These are phyloP conservation scores for Dromiciops gliroides DNA, from an alignment of 2,113 vertebrate species.

Conservation along the genomic window DNA sequence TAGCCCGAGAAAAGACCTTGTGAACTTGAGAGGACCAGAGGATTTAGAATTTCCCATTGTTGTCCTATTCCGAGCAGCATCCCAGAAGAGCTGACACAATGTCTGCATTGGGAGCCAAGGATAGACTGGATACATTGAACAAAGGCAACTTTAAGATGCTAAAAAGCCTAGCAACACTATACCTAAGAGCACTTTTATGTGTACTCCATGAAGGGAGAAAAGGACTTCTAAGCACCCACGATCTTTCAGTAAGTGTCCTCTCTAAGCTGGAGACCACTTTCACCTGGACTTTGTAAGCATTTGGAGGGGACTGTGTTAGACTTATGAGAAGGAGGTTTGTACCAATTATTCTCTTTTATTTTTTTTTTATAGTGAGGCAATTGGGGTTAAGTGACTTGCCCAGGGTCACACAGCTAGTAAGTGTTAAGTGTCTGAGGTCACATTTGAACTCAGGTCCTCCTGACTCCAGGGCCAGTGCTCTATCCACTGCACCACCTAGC, in stretches of 20 bases:
- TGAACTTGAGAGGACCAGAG: not conserved
- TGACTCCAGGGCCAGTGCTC: no score
- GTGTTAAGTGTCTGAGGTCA: no score
- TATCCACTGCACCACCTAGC: no score
- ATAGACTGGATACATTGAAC: not conserved
- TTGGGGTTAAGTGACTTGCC: no score
- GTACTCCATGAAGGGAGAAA: not conserved
- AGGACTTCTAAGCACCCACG: not conserved
- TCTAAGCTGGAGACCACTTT: not conserved
- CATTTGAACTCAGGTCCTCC: no score
- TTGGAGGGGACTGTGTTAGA: not conserved
- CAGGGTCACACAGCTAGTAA: no score
- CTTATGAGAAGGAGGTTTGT: not conserved
- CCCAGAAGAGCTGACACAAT: not conserved
- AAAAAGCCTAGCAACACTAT: not conserved
- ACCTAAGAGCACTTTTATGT: not conserved
- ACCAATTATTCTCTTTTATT: not conserved
- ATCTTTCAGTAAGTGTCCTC: not conserved
- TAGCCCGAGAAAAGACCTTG: not conserved
- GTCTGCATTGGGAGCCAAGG: not conserved
- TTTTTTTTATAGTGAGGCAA: no score
- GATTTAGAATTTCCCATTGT: not conserved
- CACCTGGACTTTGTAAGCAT: not conserved
- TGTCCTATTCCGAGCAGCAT: not conserved
- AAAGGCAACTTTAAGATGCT: not conserved